Evolutionary conservation across 2,797 vertebrate genomes (phyloP).

Genomic region (Anableps anableps): DNA sequence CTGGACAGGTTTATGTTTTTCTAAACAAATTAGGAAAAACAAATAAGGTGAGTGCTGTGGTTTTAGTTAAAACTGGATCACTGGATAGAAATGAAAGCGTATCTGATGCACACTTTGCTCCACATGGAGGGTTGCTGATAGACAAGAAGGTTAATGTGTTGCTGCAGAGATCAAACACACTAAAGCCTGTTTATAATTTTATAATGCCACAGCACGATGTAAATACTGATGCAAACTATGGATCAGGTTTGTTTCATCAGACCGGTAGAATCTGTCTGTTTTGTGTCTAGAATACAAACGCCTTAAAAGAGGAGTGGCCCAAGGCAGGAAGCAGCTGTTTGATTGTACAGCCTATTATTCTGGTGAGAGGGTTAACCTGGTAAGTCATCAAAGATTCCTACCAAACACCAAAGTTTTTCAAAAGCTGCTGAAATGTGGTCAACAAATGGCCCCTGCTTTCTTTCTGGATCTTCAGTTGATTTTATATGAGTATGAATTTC

Average conservation of each 20-base stretch:
- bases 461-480: not conserved
- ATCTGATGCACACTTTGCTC: not conserved
- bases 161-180: not conserved
- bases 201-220: not conserved
- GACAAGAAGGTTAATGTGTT: not conserved
- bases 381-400: not conserved
- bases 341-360: not conserved
- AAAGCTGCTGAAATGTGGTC: not conserved
- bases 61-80: not conserved
- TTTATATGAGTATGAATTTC: not conserved
- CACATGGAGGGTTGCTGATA: not conserved
- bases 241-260: not conserved
- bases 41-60: not conserved
- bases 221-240: not conserved
- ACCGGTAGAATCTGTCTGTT: not conserved
- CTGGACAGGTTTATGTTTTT: not conserved
- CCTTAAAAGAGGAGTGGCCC: not conserved
- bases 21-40: not conserved
- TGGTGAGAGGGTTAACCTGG: not conserved
- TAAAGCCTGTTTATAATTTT: not conserved
- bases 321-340: not conserved
- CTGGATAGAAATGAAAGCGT: not conserved
- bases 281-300: not conserved
- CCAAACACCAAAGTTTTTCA: not conserved
- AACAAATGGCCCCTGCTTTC: not conserved